phyloP scores from a whole-genome alignment of 1,140 invertebrate species.

The Bombus superbus region DNA sequence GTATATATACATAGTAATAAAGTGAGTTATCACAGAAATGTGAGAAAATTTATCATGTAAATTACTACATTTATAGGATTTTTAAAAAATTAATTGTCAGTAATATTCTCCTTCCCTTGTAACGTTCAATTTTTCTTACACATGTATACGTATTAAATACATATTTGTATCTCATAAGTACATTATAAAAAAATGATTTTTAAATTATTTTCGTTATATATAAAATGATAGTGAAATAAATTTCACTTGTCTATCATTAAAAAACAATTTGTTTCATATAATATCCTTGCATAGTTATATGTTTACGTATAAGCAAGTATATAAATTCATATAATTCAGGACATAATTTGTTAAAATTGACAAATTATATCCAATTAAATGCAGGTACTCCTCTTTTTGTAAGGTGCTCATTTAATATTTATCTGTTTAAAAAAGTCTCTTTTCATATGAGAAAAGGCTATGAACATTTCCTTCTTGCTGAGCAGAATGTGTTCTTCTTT shows the following conservation, averaged over 20 bases:
- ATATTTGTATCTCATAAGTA: conserved; percentile 6
- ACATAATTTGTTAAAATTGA: conserved; percentile 32
- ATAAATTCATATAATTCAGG: background rate
- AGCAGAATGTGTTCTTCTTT: conserved; percentile 96
- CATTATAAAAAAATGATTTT: background rate
- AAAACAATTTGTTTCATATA: background rate
- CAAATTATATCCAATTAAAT: conserved; percentile 57
- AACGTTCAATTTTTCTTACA: background rate
- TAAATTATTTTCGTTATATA: background rate
- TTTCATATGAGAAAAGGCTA: conserved; percentile 96
- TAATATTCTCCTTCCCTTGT: background rate
- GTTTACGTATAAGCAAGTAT: background rate
- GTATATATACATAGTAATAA: conserved; percentile 11
- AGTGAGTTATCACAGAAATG: background rate
- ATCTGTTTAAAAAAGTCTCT: conserved; percentile 88
- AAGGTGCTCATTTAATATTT: conserved; percentile 30
- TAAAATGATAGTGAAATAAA: conserved; percentile 26
- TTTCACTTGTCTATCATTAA: conserved; percentile 17
- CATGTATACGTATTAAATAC: background rate
- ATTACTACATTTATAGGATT: background rate
- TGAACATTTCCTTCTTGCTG: conserved; percentile 99
- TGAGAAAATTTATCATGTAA: too few relatives aligned
- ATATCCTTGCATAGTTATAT: background rate
- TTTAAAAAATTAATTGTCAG: background rate
- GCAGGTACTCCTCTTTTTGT: conserved; percentile 58